phyloP scores from a whole-genome alignment of 1,140 invertebrate species.

The Linepithema humile region DNA sequence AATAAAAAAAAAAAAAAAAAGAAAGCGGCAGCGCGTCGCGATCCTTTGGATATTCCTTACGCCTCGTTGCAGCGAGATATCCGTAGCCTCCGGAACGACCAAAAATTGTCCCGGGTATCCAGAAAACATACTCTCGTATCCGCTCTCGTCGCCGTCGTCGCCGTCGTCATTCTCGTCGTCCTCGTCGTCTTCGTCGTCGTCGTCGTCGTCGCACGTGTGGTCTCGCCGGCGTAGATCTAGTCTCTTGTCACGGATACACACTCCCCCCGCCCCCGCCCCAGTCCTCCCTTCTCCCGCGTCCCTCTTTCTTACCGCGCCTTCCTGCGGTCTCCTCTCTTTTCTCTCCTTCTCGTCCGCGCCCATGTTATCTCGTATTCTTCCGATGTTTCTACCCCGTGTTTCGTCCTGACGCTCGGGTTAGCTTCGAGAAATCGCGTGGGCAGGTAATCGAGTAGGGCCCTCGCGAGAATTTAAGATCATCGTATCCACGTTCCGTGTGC shows the following conservation, averaged over 20 bases:
- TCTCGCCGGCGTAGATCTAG: slow-evolving; percentile 69
- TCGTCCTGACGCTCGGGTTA: slow-evolving; percentile 73
- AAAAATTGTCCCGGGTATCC: slow-evolving; percentile 59
- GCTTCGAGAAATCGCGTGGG: slow-evolving; percentile 74
- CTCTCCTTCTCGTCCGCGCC: slow-evolving; percentile 25
- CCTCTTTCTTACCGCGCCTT: not conserved
- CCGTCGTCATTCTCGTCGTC: not conserved
- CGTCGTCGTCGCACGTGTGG: slow-evolving; percentile 66
- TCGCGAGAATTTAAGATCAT: slow-evolving; percentile 74
- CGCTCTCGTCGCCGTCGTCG: slow-evolving; percentile 7
- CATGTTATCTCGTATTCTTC: slow-evolving; percentile 73
- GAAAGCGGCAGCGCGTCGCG: not conserved
- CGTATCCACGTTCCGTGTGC: slow-evolving; percentile 67
- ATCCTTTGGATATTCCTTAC: slow-evolving; percentile 64
- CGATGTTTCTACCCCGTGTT: slow-evolving; percentile 72
- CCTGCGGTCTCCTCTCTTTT: not conserved
- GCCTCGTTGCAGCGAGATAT: slow-evolving; percentile 64
- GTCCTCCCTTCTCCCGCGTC: not conserved
- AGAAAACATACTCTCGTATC: slow-evolving; percentile 59
- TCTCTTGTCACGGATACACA: slow-evolving; percentile 72
- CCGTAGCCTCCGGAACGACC: slow-evolving; percentile 53
- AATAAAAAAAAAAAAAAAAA: not conserved
- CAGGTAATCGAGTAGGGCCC: slow-evolving; percentile 74
- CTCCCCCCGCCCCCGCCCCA: slow-evolving; percentile 21
- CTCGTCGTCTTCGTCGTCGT: not conserved